Evolutionary conservation across 2,113 vertebrate genomes (phyloP).

Genomic region (Sylvietta virens): DNA sequence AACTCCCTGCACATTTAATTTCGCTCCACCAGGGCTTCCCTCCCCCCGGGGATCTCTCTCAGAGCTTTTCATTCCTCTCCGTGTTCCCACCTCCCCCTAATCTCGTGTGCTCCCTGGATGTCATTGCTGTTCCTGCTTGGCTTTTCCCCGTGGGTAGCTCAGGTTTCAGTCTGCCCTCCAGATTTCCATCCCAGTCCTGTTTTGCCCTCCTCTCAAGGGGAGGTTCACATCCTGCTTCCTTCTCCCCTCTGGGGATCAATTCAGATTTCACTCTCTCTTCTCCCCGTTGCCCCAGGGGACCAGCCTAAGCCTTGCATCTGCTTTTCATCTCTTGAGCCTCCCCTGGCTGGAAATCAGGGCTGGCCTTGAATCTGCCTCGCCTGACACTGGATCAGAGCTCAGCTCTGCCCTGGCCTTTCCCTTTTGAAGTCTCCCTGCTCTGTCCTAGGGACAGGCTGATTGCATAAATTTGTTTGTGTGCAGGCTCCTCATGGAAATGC

Average conservation of each 20-base stretch:
- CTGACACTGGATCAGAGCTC: conserved; percentile 24
- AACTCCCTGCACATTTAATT: conserved; percentile 59
- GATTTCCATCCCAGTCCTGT: conserved; percentile 19
- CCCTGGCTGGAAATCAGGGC: not conserved
- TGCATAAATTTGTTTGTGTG: conserved; percentile 55
- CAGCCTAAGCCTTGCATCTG: not conserved
- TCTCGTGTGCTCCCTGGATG: conserved; percentile 38
- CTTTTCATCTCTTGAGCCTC: conserved; percentile 34
- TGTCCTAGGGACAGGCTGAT: conserved; percentile 37
- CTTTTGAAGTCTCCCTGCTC: conserved; percentile 48
- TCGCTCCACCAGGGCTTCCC: conserved; percentile 34
- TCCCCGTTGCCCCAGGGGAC: not conserved
- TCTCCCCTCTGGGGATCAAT: conserved; percentile 40
- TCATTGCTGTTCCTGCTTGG: conserved; percentile 51
- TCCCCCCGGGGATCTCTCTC: conserved; percentile 49
- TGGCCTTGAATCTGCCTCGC: not conserved
- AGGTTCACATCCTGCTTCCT: conserved; percentile 42
- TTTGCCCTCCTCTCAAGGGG: conserved; percentile 33
- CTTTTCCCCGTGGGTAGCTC: conserved; percentile 33
- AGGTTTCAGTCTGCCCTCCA: conserved; percentile 49
- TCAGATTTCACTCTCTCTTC: not conserved
- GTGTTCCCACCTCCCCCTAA: conserved; percentile 42
- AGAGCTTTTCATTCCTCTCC: not conserved
- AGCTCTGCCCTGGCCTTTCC: conserved; percentile 8
- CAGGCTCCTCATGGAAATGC: conserved; percentile 28